Base-by-base conservation (phyloP, 1,140 invertebrate species). In the Zaprionus ghesquierei region DNA sequence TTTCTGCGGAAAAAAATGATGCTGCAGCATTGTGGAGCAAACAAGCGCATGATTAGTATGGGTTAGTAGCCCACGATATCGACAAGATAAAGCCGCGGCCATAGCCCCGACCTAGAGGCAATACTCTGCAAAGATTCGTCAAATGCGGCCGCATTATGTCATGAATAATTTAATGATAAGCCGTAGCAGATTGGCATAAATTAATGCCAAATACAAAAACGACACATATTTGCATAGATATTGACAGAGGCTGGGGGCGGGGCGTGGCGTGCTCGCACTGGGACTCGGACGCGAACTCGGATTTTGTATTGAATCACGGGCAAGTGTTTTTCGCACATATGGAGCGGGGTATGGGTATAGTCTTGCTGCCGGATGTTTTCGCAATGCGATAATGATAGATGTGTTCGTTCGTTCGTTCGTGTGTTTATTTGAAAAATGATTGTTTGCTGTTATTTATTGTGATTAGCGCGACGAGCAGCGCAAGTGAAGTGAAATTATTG, bases 401-500 rank as follows among this genome's bases (percentile, higher is more conserved):
- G 20, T 25, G 56, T 75, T 66, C n/a, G 35, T 15, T 15, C n/a
- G 5, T 38, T 15, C 35, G 5, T 6, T 59, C 60, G 55, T 25
- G 25, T 2, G 55, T 25, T 51, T 2, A 12, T 62, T 61, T 62
- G 33, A 73, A 75, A 69, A 51, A 58, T 61, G 53, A 78, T 68
- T 77, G 81, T 86, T 78, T 78, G 70, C 50, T 74, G 63, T 79
- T 74, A 71, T 70, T 86, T 75, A 76, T 75, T 81, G 78, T 54
- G 63, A 61, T 64, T 70, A 61, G 44, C 53, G 50, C 13, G 63
- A 15, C 8, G 61, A 15, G 53, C 33, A 29, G 49, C 38, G 50
- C 49, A 8, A 13, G 23, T n/a, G n/a, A 20, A 72, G 68, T 71
- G 76, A 90, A 90, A 90, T 89, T 90, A 75, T 86, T 90, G 77